phyloP scores from a whole-genome alignment of 2,797 vertebrate species.

The Amblyopsis hoosieri region DNA sequence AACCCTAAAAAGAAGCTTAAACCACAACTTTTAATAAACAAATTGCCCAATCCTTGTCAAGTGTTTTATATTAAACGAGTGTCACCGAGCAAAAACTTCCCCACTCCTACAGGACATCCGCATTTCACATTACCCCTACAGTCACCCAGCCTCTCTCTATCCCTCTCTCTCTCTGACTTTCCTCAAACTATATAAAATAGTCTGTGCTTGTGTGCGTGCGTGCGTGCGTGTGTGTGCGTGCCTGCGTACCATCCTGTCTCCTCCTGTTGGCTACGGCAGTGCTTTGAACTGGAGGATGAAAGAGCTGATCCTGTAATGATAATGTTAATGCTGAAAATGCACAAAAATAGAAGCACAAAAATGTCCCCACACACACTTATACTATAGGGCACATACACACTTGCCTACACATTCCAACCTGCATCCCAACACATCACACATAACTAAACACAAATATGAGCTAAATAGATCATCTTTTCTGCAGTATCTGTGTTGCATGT shows the following conservation, averaged over 20 bases:
- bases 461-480: constrained; percentile 39
- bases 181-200: not conserved
- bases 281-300: constrained; percentile 74
- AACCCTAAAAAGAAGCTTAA: too few species aligned
- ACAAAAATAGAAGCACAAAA: not conserved
- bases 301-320: constrained; percentile 67
- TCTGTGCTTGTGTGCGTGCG: not conserved
- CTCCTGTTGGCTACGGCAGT: constrained; percentile 34
- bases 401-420: too few species aligned
- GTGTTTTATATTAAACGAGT: too few species aligned
- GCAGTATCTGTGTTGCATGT: constrained; percentile 48
- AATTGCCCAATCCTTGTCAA: too few species aligned
- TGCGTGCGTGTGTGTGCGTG: not conserved
- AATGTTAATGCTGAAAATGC: constrained; percentile 60
- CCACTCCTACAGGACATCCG: too few species aligned
- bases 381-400: too few species aligned
- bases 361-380: constrained; percentile 1
- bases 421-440: constrained; percentile 5
- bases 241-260: constrained; percentile 5
- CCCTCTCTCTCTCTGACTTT: too few species aligned
- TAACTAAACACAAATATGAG: constrained; percentile 1
- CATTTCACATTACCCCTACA: too few species aligned
- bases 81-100: too few species aligned
- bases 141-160: too few species aligned
- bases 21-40: too few species aligned